Base-by-base conservation (phyloP, 2,113 vertebrate genomes). In the Zapus hudsonius region DNA sequence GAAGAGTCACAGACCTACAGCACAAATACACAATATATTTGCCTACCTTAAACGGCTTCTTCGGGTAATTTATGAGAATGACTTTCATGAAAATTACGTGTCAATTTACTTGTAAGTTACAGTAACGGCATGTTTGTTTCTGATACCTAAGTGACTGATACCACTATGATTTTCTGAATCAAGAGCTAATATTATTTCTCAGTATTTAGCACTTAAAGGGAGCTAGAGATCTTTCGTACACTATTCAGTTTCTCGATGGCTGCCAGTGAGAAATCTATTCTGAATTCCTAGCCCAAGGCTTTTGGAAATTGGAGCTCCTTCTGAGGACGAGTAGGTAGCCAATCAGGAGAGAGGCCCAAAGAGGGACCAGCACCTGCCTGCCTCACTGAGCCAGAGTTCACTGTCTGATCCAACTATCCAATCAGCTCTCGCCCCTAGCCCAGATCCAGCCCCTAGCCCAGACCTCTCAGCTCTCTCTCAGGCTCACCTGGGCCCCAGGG, bases 131-230 rank as follows among this genome's bases (percentile, higher is more conserved):
- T 25, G 17, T 66, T 79, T 55, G 69, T 66, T 75, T 52, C 87
- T n/a, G n/a, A 59, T n/a, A 16, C 59, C 3, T 7, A 4, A 29
- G 11, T 4, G 4, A 52, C 10, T 2, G 40, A 52, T 59, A 64
- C 7, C 22, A 8, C n/a, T 42, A 42, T 25, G 23, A 25, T 42
- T 89, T 27, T 22, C 22, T 2, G 12, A 7, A 36, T n/a, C 87
- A 40, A 57, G 2, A 74, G 69, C n/a, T 42, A 70, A 2, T n/a
- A 13, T 72, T 73, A 27, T 38, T 69, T 73, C 33, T 85, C 52
- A 11, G 1, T 87, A n/a, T 72, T 86, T 75, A 57, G 75, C 47
- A 87, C 57, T 52, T 36, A 61, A 75, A 84, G 79, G 92, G 69
- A 40, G 22, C 16, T 27, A 52, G 67, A 57, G 47, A 82, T 67